These are phyloP conservation scores for Rousettus leschenaultii DNA, from an alignment of 2,113 vertebrate genomes.

Conservation along the genomic window DNA sequence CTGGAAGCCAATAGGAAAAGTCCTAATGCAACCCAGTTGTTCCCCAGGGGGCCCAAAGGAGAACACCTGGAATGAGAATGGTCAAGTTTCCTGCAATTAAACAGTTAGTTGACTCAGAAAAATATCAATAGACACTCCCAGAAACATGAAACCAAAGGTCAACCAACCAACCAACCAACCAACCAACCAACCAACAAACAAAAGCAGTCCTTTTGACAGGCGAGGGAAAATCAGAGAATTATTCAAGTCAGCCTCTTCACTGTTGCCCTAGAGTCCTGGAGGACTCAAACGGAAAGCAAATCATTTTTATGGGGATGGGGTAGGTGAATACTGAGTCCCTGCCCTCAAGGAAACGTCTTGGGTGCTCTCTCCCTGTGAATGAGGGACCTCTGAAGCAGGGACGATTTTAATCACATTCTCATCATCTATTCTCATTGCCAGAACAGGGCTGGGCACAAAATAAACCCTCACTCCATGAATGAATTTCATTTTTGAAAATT, in stretches of 20 bases:
- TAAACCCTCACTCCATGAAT: background rate
- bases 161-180: background rate
- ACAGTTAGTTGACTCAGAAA: slow-evolving; percentile 16
- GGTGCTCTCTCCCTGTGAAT: background rate
- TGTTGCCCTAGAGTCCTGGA: background rate
- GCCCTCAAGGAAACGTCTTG: background rate
- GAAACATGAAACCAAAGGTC: slow-evolving; percentile 36
- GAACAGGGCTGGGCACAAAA: background rate
- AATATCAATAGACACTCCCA: slow-evolving; percentile 40
- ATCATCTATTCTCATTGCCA: background rate
- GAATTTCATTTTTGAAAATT: background rate
- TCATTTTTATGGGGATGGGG: background rate
- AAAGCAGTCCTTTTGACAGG: background rate
- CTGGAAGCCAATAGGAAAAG: background rate
- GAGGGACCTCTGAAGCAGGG: background rate
- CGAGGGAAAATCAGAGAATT: background rate
- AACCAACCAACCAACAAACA: background rate
- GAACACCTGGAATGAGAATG: background rate
- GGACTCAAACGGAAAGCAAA: background rate
- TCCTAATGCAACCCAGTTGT: background rate
- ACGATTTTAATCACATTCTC: background rate
- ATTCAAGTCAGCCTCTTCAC: background rate
- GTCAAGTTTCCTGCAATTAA: background rate
- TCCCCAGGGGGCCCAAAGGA: background rate
- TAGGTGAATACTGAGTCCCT: background rate